Conservation (phyloP, 2,113 vertebrate species). For the Phainopepla nitens region DNA sequence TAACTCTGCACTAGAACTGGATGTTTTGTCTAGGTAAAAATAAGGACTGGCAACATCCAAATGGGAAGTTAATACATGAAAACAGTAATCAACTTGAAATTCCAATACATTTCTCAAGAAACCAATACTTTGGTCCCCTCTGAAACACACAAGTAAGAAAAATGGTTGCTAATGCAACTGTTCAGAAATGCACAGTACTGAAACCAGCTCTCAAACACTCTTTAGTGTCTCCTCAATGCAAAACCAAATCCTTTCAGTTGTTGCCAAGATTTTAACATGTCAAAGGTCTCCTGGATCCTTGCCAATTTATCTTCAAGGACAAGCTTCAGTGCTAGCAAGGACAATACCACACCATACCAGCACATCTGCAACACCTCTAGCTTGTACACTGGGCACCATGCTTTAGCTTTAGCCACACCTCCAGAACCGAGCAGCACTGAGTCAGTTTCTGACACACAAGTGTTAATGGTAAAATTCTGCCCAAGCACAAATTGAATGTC, state of each 20-base stretch:
- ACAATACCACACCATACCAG: background rate
- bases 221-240: background rate
- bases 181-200: background rate
- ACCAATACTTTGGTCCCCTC: background rate
- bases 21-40: background rate
- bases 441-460: constrained; percentile 63
- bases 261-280: background rate
- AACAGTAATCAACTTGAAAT: background rate
- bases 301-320: background rate
- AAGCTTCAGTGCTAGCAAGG: background rate
- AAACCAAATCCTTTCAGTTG: background rate
- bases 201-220: background rate
- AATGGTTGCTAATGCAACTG: background rate
- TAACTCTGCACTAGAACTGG: background rate
- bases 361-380: background rate
- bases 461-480: constrained; percentile 70
- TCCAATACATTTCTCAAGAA: background rate
- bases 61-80: background rate
- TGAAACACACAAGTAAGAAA: background rate
- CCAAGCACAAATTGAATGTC: constrained; percentile 71
- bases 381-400: constrained; percentile 56
- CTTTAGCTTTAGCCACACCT: constrained; percentile 58
- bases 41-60: background rate
- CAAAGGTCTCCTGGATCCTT: background rate
- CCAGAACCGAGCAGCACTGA: constrained; percentile 46